Percentiles rank a stretch among this genome's conserved stretches.
phyloP scores from a whole-genome alignment of 2,888 invertebrate genomes.

The Cistogaster globosa region DNA sequence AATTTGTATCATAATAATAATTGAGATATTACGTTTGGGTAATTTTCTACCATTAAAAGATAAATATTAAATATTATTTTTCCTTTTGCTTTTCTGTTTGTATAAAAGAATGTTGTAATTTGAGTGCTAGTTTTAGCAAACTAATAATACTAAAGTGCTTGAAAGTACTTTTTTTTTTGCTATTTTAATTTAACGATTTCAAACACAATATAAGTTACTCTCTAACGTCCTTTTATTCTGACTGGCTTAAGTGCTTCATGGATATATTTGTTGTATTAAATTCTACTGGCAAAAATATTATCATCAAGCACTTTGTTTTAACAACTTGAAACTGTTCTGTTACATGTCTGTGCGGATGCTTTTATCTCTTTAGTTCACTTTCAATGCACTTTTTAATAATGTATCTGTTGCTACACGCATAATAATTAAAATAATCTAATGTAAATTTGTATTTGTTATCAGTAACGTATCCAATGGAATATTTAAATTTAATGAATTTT shows the following conservation, averaged over 20 bases:
- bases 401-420: slow-evolving; percentile 28
- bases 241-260: slow-evolving; percentile 34
- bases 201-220: slow-evolving; percentile 41
- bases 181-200: slow-evolving; percentile 41
- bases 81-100: neutral
- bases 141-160: slow-evolving; percentile 40
- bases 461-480: slow-evolving; percentile 28
- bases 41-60: slow-evolving; percentile 22
- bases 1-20: slow-evolving; percentile 9
- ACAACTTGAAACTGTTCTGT: slow-evolving; percentile 36
- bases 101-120: slow-evolving; percentile 6
- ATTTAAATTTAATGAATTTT: slow-evolving; percentile 1
- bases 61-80: slow-evolving; percentile 4
- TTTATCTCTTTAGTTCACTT: slow-evolving; percentile 26
- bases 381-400: slow-evolving; percentile 13
- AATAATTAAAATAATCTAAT: slow-evolving; percentile 25
- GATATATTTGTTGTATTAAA: slow-evolving; percentile 43
- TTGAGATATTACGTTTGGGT: slow-evolving; percentile 19
- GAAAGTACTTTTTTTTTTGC: slow-evolving; percentile 27
- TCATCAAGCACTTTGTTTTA: slow-evolving; percentile 42
- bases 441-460: slow-evolving; percentile 4
- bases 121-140: slow-evolving; percentile 32
- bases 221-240: slow-evolving; percentile 37
- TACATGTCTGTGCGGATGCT: neutral
- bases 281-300: slow-evolving; percentile 42